Conservation (phyloP, 2,113 vertebrate genomes). For the zebrafish (Danio rerio) region DNA sequence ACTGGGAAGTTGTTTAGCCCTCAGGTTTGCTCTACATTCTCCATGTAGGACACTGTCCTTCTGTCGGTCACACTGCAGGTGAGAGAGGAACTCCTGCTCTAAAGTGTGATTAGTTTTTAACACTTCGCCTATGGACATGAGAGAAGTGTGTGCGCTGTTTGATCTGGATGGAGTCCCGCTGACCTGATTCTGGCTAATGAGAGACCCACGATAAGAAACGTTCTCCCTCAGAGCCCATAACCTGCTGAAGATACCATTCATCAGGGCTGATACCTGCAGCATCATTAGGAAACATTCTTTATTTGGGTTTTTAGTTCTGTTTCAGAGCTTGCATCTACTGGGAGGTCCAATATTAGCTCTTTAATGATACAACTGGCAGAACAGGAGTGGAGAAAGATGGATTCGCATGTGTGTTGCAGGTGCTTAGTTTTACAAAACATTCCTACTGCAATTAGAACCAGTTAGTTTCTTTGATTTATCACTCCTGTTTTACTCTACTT, state of each 20-base stretch:
- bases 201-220: constrained; percentile 65
- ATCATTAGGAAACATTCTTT: constrained; percentile 63
- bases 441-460: not conserved
- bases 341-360: constrained; percentile 42
- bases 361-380: constrained; percentile 19
- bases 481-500: not conserved
- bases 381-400: not conserved
- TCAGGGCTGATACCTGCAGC: constrained; percentile 65
- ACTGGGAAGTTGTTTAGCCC: not conserved
- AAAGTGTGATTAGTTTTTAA: constrained; percentile 44
- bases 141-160: constrained; percentile 60
- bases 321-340: constrained; percentile 52
- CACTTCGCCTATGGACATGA: constrained; percentile 44
- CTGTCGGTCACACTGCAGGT: constrained; percentile 11
- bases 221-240: constrained; percentile 55
- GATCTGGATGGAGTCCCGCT: constrained; percentile 48
- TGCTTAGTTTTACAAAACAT: not conserved
- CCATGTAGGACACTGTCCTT: constrained; percentile 42
- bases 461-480: not conserved
- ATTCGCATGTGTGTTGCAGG: constrained; percentile 22
- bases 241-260: constrained; percentile 42
- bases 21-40: constrained; percentile 38
- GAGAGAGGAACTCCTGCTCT: constrained; percentile 28
- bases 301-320: constrained; percentile 51
- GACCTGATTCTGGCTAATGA: constrained; percentile 73